Base-by-base conservation (phyloP, 1,140 invertebrate genomes). In the Neodiprion virginianus region DNA sequence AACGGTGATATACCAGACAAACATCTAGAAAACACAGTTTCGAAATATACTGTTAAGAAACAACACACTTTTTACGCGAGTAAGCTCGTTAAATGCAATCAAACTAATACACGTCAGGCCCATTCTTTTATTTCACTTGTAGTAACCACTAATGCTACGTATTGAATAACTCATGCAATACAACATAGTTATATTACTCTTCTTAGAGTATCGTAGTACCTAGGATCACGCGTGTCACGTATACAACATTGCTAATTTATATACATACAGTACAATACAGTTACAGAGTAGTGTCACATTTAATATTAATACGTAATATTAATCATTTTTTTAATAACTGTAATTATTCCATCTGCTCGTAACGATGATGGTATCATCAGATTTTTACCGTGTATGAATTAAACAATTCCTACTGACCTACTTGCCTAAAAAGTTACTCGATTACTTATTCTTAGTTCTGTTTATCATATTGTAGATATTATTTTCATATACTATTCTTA, bases 251-350 rank as follows among this genome's bases (percentile, higher is more conserved):
- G 72, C 74, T 81, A 81, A 79, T 80, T 50, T 48, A 71, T 48
- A 71, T 78, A 79, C 78, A 79, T 77, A 81, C 75, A 81, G 53
- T 75, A 79, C 76, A 81, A 73, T 81, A 81, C 74, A 81, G 28
- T 81, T 81, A 81, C 76, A 73, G 74, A 79, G 75, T 81, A 81
- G 76, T 75, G 74, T 80, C 76, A 81, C 78, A 81, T 81, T 81
- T 78, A 81, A 67, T 81, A 81, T 75, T 75, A 75, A 79, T 81
- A 81, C 76, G 81, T 68, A 78, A 78, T 81, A 79, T 76, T 80
- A 77, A 76, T 76, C 75, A 78, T 74, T 14, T 12, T 12, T 71
- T 23, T 74, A 79, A 72, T 49, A 75, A 78, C 53, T 61, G 53
- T 80, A 77, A 76, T 76, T 76, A 78, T 74, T 14, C 8, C 8